Evolutionary conservation across 2,888 invertebrate genomes (phyloP).

Genomic region (Sacculina carcini): DNA sequence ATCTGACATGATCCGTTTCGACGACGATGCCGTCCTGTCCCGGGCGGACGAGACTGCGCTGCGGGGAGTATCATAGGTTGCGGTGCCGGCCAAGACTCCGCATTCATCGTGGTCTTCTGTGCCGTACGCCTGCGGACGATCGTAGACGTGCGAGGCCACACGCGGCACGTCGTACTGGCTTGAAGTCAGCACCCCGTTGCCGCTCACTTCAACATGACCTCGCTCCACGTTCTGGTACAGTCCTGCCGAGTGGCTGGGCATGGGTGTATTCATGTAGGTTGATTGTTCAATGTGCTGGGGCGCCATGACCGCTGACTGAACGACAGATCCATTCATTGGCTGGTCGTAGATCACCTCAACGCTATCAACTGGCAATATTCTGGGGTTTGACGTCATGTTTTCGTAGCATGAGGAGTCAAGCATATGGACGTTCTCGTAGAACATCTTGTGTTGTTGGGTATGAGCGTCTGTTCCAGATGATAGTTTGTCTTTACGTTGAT

Average conservation of each 20-base stretch:
- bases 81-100: too few relatives aligned
- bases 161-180: conserved; percentile 13
- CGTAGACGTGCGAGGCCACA: conserved; percentile 13
- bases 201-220: conserved; percentile 8
- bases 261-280: conserved; percentile 5
- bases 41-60: too few relatives aligned
- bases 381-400: conserved; percentile 9
- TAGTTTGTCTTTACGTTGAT: neutral
- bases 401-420: conserved; percentile 9
- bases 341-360: conserved; percentile 14
- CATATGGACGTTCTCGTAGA: neutral
- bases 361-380: too few relatives aligned
- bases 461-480: neutral
- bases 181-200: conserved; percentile 6
- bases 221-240: conserved; percentile 13
- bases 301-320: conserved; percentile 7
- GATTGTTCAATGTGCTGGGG: neutral
- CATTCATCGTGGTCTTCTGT: too few relatives aligned
- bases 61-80: too few relatives aligned
- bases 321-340: conserved; percentile 10
- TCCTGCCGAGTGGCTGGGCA: conserved; percentile 5
- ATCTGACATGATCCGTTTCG: conserved; percentile 10
- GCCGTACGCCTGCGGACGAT: conserved; percentile 12
- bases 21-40: neutral
- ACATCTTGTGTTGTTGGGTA: neutral